Conservation (phyloP, 2,888 invertebrate genomes). For the Emesis furor region DNA sequence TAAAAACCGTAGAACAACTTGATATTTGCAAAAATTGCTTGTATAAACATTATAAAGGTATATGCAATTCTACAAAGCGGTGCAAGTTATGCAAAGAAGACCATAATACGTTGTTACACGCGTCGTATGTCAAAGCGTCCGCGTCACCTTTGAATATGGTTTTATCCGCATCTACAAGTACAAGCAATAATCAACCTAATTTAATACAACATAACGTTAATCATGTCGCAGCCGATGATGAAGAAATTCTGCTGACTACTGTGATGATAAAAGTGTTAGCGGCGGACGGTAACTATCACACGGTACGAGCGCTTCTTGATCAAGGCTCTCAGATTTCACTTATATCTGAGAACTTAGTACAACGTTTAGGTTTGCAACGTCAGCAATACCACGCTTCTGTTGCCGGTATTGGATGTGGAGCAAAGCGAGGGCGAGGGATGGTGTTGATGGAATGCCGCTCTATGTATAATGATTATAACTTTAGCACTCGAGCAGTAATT, state of each 20-base stretch:
- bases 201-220: conserved; percentile 24
- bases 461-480: neutral
- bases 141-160: neutral
- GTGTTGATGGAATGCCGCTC: neutral
- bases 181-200: neutral
- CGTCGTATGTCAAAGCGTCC: neutral
- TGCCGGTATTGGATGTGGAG: conserved; percentile 19
- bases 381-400: conserved; percentile 24
- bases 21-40: conserved; percentile 51
- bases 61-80: conserved; percentile 40
- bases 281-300: conserved; percentile 24
- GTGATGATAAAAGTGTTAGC: conserved; percentile 32
- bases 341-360: conserved; percentile 26
- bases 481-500: conserved; percentile 10
- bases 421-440: neutral
- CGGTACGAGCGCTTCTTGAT: conserved; percentile 1
- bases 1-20: conserved; percentile 35
- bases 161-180: neutral
- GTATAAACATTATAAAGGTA: conserved; percentile 33
- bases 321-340: too few relatives aligned
- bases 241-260: conserved; percentile 39
- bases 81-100: conserved; percentile 40
- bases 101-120: conserved; percentile 50
- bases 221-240: conserved; percentile 33
- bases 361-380: conserved; percentile 21